Evolutionary conservation across 2,797 vertebrate species (phyloP), one percentile per base, ranked within the genome.

Genomic region (Rhinatrema bivittatum): DNA sequence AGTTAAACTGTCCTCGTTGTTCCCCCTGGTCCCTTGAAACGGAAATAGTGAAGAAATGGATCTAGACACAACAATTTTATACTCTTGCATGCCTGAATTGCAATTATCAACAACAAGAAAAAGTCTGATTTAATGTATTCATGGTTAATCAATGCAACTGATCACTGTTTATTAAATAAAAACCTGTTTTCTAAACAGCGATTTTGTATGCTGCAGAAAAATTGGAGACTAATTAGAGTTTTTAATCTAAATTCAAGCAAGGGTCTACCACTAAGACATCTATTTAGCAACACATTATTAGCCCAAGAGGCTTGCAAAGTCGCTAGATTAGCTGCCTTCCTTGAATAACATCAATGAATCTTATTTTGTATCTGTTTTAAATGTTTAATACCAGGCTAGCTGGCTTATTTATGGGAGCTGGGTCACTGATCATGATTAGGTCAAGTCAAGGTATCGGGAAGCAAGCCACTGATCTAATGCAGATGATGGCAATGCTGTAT

Each of bases 131-230:
- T 65, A 68, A 67, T 35, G 50, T 46, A 55, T 62, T 74, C 72
- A 63, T 51, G 71, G 61, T 52, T 68, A 74, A 79, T 81, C 79
- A 53, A 70, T 77, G 60, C 60, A 27, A 81, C 72, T 66, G 72
- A 80, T 75, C 65, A 51, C 47, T 70, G 65, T 77, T 79, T 74
- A 76, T 80, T 74, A 76, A 78, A 72, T 70, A 78, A 81, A 75
- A 79, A 56, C 65, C 68, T 62, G 57, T 53, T 74, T 68, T 68
- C 62, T 52, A 72, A 77, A 69, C 51, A 64, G 46, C 5, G 10
- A 44, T 45, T 32, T 31, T 56, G 33, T 13, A 33, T 20, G 12
- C 50, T 63, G 45, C 40, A 39, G 16, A 36, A 32, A 67, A 58
- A 61, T 33, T 36, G 39, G 17, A 52, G 42, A 52, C 50, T 51